Evolutionary conservation across 2,113 vertebrate genomes (phyloP).

Genomic region (Falcunculus frontatus): DNA sequence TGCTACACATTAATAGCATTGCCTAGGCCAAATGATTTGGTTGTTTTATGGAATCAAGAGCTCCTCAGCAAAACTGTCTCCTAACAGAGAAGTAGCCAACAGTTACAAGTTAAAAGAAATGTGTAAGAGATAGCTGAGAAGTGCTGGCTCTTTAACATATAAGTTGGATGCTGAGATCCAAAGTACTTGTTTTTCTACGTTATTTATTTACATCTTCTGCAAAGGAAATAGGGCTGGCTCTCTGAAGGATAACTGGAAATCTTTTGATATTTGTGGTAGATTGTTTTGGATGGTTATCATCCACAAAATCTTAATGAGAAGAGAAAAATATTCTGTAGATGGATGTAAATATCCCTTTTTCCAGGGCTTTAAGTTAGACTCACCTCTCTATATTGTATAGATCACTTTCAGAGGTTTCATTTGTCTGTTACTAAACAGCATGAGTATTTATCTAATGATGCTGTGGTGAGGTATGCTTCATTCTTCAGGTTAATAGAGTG

Average conservation of each 20-base stretch:
- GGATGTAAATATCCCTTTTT: not conserved
- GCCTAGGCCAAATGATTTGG: not conserved
- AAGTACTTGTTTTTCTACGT: not conserved
- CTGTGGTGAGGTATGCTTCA: not conserved
- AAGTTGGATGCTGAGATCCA: not conserved
- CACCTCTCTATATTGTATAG: not conserved
- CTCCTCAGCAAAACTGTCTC: not conserved
- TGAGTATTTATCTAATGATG: not conserved
- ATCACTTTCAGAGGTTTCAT: not conserved
- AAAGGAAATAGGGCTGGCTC: not conserved
- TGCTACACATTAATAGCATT: not conserved
- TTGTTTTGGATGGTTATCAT: not conserved
- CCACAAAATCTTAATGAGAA: not conserved
- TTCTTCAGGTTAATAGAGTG: not conserved
- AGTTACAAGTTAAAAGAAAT: not conserved
- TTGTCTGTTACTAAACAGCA: not conserved
- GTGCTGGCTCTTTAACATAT: not conserved
- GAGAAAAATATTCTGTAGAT: not conserved
- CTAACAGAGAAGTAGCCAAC: not conserved
- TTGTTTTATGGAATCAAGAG: not conserved
- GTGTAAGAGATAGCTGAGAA: not conserved
- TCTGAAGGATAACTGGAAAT: not conserved
- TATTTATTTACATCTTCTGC: not conserved
- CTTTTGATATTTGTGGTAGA: not conserved
- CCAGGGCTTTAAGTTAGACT: not conserved